A percentile compares a stretch with the other conserved stretches of the same genome.
Conservation (phyloP, 2,888 invertebrate species). For the Lithosia quadra region DNA sequence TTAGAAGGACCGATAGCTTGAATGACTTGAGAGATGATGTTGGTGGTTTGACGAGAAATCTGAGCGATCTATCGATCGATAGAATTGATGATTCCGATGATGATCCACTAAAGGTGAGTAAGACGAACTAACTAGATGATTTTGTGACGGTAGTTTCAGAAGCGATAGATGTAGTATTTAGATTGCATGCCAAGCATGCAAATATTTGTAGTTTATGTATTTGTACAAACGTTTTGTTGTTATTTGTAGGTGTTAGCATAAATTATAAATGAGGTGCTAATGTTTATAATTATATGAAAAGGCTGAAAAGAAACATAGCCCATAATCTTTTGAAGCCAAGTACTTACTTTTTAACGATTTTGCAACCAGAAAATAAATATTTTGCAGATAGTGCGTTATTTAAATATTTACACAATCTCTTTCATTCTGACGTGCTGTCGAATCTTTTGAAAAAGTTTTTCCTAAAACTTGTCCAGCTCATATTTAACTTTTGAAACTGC, state of each 20-base stretch:
- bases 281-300: not conserved
- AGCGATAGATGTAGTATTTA: not conserved
- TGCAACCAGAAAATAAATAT: not conserved
- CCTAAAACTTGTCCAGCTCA: too few relatives aligned
- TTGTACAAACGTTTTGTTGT: not conserved
- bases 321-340: not conserved
- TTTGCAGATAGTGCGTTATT: too few relatives aligned
- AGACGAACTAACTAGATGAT: constrained; percentile 10
- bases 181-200: constrained; percentile 6
- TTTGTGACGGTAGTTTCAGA: not conserved
- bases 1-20: constrained; percentile 61
- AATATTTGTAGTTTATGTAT: not conserved
- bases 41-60: constrained; percentile 68
- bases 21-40: constrained; percentile 63
- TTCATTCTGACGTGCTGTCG: too few relatives aligned
- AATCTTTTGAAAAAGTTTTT: too few relatives aligned
- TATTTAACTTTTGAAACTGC: constrained; percentile 21
- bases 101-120: constrained; percentile 76
- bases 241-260: not conserved
- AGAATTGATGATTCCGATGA: constrained; percentile 78
- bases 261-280: not conserved
- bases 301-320: not conserved
- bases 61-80: constrained; percentile 80
- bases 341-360: not conserved
- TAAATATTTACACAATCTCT: too few relatives aligned